phyloP scores from a whole-genome alignment of 2,888 invertebrate species.

The Stomorhina lunata region DNA sequence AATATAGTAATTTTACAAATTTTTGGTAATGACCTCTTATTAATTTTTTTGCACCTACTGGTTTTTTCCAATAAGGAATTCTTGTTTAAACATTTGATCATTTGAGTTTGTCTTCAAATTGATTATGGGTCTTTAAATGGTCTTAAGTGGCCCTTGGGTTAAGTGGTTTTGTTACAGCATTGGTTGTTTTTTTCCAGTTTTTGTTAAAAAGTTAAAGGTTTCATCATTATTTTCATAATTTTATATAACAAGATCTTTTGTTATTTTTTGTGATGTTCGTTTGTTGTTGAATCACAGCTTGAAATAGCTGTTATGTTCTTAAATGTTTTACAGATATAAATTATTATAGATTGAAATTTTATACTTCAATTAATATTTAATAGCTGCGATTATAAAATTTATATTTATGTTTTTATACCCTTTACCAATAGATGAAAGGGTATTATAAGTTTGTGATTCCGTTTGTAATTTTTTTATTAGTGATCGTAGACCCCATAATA shows the following conservation, averaged over 20 bases:
- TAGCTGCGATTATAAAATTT: no score
- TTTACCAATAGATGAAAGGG: no score
- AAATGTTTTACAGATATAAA: background rate
- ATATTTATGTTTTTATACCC: no score
- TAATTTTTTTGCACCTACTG: conserved; percentile 35
- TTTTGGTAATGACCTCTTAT: conserved; percentile 19
- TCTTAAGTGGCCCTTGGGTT: conserved; percentile 1
- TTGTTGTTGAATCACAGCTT: background rate
- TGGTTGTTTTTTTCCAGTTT: no score
- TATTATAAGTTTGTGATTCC: no score
- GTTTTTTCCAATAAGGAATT: background rate
- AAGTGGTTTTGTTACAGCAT: background rate
- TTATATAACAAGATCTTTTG: background rate
- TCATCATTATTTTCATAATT: background rate
- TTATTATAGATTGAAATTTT: background rate
- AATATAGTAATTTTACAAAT: conserved; percentile 32
- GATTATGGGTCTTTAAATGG: background rate
- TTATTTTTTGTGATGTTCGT: background rate
- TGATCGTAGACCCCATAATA: no score
- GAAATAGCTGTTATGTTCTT: background rate
- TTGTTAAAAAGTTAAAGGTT: background rate
- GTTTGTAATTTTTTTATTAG: no score
- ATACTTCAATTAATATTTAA: no score
- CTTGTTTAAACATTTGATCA: background rate
- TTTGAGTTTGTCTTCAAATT: conserved; percentile 3